Evolutionary conservation across 2,888 invertebrate genomes (phyloP).

Genomic region (Strigamia maritima): DNA sequence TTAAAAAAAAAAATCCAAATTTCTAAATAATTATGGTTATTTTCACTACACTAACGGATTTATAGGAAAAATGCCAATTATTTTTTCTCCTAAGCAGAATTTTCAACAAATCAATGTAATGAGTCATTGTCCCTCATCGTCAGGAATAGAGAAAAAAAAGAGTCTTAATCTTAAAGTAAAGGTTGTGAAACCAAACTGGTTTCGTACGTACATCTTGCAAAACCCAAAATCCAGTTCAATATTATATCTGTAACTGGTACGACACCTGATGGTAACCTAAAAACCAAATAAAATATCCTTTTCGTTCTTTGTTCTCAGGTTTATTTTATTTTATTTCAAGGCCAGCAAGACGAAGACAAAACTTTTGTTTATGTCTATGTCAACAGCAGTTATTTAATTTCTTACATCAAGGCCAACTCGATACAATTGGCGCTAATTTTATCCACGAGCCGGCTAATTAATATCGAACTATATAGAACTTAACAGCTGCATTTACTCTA

Average conservation of each 20-base stretch:
- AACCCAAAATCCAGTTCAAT: not conserved
- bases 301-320: no score
- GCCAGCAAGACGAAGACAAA: no score
- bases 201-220: not conserved
- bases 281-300: no score
- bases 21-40: not conserved
- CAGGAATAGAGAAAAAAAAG: not conserved
- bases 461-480: not conserved
- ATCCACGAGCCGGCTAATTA: not conserved
- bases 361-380: no score
- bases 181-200: constrained; percentile 5
- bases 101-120: not conserved
- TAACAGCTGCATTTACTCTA: not conserved
- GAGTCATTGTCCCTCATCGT: not conserved
- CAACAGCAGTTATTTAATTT: no score
- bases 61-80: not conserved
- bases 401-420: no score
- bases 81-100: not conserved
- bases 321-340: no score
- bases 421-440: not conserved
- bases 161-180: not conserved
- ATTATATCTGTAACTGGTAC: not conserved
- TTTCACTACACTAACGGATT: not conserved
- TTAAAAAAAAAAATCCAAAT: not conserved
- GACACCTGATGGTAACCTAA: no score